Base-by-base conservation (phyloP, 2,888 invertebrate genomes). In the Stramonita haemastoma region DNA sequence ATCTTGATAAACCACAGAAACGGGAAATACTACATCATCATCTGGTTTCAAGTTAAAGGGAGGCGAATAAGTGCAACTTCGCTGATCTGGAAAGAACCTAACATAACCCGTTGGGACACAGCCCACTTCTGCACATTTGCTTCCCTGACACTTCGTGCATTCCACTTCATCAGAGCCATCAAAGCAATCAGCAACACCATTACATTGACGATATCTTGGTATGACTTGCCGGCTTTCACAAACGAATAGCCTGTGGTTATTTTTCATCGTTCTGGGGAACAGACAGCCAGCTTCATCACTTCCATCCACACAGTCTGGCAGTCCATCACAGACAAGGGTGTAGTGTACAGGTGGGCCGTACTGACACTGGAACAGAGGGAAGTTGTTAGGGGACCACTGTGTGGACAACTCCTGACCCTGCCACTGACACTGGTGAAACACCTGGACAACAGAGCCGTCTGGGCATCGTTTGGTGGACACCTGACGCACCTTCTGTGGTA, bases 381-480 rank as follows among this genome's bases (percentile, higher is more conserved):
- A 26, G 56, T 13, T 13, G 56, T n/a, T 83, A 8, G 17, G 32
- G 22, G 85, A 86, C 57, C 22, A 32, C 26, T 19, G 56, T 17
- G 57, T 5, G 8, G n/a, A 11, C 66, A 32, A 29, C 22, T 13
- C 34, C 8, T 26, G 29, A 32, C 0, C 19, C n/a, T 29, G 17
- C 32, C 26, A 26, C n/a, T 13, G 60, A 36, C 88, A 88, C 19
- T 56, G 36, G 32, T 88, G 88, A 22, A 88, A 88, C 17, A 36
- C 66, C 36, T 84, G 88, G 0, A 84, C 88, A 1, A 66, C 29
- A n/a, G 88, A 88, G 4, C 88, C 88, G 46, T 88, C 88, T n/a
- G 29, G 2, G n/a, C 88, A 88, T 29, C 5, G 34, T 66, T 84
- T 88, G 79, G 88, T 88, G 22, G 56, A 19, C 29, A 88, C 36